phyloP scores from a whole-genome alignment of 2,888 invertebrate species.

The Lithophane leautieri region DNA sequence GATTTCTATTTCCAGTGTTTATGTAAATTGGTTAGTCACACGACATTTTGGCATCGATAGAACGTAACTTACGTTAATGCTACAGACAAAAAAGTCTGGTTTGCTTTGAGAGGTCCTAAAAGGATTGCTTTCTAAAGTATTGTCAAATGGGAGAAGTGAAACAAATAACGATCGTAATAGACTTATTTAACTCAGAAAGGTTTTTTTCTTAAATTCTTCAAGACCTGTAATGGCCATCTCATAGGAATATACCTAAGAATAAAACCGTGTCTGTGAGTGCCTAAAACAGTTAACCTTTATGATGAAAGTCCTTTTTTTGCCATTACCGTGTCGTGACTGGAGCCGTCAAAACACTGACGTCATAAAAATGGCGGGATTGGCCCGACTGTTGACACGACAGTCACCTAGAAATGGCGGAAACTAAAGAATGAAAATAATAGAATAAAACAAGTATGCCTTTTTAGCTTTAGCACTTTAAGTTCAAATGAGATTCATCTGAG shows the following conservation, averaged over 20 bases:
- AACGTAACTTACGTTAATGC: background rate
- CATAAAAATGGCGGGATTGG: conserved; percentile 23
- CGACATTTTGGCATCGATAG: conserved; percentile 11
- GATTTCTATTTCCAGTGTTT: conserved; percentile 7
- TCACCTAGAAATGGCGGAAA: conserved; percentile 20
- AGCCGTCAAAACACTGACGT: conserved; percentile 56
- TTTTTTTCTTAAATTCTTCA: too few species aligned
- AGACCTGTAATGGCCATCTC: background rate
- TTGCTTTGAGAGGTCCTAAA: background rate
- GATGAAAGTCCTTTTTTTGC: conserved; percentile 14
- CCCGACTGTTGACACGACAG: conserved; percentile 57
- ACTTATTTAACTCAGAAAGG: too few species aligned
- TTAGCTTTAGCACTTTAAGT: background rate
- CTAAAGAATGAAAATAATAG: conserved; percentile 10
- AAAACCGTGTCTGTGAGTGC: background rate
- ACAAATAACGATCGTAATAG: background rate
- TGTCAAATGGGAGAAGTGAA: background rate
- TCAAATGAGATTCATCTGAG: background rate
- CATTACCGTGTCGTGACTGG: conserved; percentile 19
- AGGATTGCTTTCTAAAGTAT: background rate
- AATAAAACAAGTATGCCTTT: background rate
- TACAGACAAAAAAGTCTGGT: background rate
- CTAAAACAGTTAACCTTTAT: conserved; percentile 16
- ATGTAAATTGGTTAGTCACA: conserved; percentile 11
- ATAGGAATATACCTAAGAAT: background rate